Base-by-base conservation (phyloP, 2,113 vertebrate species). In the Barbus barbus region DNA sequence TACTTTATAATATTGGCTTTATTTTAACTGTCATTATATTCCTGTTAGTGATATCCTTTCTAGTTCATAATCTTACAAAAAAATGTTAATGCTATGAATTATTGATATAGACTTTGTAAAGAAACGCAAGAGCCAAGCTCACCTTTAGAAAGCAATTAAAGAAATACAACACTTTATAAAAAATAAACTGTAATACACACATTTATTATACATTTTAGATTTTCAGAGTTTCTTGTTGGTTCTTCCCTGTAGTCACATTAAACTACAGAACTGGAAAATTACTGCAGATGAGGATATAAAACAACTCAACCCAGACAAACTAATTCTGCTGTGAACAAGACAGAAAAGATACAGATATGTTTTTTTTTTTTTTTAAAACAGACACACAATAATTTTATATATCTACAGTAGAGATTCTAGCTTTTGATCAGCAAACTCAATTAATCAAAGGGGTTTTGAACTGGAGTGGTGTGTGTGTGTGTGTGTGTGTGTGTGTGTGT, bases 401-500 rank as follows among this genome's bases (percentile, higher is more conserved):
- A 80, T 41, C 12, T 63, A 83, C n/a, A 72, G 11, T 51, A 81
- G 33, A 86, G 60, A 88, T 56, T 84, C 72, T 72, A 31, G 38
- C 58, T 74, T 83, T 79, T 82, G 71, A 53, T 91, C 90, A 93
- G 85, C 88, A 86, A 90, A 92, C 89, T 85, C 82, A 90, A 89
- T 92, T 90, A 90, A 87, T 76, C 20, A 63, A 81, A 72, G 72
- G 58, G 31, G 69, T 77, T n/a, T 36, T 83, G 82, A 83, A 81
- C 28, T 85, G 77, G 48, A 48, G 24, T 22, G 46, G 9, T 9
- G 61, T 0, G 16, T 46, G 46, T 48, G 44, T 89, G 92, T 91
- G 92, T n/a, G 9, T 9, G 61, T 0, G 16, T 46, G 9, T 9
- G 61, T 0, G 16, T 46, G 46, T 48, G 44, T 89, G 92, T 91